Conservation (phyloP, 2,797 vertebrate species). For the Galagoides demidoff region DNA sequence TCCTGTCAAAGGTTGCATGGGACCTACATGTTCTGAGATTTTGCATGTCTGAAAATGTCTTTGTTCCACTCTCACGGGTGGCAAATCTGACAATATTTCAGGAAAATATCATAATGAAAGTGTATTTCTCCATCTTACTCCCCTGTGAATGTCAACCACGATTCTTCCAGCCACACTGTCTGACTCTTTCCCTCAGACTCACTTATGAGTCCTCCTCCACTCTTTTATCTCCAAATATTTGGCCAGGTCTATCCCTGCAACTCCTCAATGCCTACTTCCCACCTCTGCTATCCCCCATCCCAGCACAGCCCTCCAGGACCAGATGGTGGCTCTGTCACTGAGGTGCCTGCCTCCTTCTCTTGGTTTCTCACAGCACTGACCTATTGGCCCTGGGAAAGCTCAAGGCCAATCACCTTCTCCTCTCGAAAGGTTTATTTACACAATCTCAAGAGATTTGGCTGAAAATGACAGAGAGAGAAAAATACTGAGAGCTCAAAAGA, state of each 20-base stretch:
- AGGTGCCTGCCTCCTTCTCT: not conserved
- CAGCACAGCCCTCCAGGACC: not conserved
- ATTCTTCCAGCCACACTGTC: not conserved
- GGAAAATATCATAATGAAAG: not conserved
- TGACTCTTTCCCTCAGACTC: not conserved
- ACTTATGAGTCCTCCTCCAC: not conserved
- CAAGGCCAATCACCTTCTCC: not conserved
- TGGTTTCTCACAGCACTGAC: not conserved
- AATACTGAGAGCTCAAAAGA: not conserved
- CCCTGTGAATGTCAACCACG: not conserved
- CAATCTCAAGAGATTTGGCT: not conserved
- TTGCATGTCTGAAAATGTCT: not conserved
- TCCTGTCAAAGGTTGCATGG: not conserved
- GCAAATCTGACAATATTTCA: not conserved
- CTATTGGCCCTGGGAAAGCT: not conserved
- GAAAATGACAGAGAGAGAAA: not conserved
- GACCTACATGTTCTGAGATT: not conserved
- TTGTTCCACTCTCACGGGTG: too few relatives aligned
- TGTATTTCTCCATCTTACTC: not conserved
- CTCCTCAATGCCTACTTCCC: not conserved
- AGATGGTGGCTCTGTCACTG: not conserved
- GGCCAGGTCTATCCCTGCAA: not conserved
- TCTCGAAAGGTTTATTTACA: not conserved
- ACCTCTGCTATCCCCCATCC: not conserved
- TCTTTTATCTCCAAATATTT: not conserved